These are phyloP conservation scores for Hyles lineata DNA, from an alignment of 2,888 invertebrate genomes.

Conservation along the genomic window DNA sequence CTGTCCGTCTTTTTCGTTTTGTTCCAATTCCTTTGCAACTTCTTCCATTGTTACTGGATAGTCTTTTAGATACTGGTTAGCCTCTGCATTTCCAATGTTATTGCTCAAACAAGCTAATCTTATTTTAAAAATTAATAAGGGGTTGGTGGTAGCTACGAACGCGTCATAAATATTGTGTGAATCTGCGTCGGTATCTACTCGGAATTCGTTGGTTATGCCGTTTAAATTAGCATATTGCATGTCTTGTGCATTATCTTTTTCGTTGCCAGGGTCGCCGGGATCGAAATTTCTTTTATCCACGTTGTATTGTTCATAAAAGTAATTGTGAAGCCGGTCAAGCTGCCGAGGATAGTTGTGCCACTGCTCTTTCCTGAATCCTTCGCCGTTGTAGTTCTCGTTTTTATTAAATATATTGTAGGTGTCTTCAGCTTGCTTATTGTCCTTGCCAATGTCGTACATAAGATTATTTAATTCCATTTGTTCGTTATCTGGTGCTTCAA, in stretches of 20 bases:
- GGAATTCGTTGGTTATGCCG: constrained; percentile 57
- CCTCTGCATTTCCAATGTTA: constrained; percentile 50
- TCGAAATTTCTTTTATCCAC: constrained; percentile 55
- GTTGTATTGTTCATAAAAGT: constrained; percentile 50
- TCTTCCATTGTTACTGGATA: constrained; percentile 1
- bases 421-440: constrained; percentile 54
- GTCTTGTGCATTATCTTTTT: constrained; percentile 46
- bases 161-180: constrained; percentile 54
- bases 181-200: constrained; percentile 50
- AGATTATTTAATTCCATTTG: constrained; percentile 35
- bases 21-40: background rate
- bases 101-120: constrained; percentile 65
- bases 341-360: constrained; percentile 78
- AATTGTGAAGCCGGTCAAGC: constrained; percentile 69
- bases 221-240: constrained; percentile 39
- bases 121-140: constrained; percentile 71
- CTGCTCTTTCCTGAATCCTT: constrained; percentile 73
- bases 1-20: constrained; percentile 39
- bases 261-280: constrained; percentile 52
- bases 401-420: constrained; percentile 53
- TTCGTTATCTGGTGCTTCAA: constrained; percentile 42
- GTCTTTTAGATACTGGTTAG: constrained; percentile 39
- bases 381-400: constrained; percentile 60
- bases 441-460: constrained; percentile 43
- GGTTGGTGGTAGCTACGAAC: constrained; percentile 57